A percentile compares a stretch with the other conserved stretches of the same genome.
Evolutionary conservation across 2,888 invertebrate genomes (phyloP).

Genomic region (Hermaeophaga mercurialis): DNA sequence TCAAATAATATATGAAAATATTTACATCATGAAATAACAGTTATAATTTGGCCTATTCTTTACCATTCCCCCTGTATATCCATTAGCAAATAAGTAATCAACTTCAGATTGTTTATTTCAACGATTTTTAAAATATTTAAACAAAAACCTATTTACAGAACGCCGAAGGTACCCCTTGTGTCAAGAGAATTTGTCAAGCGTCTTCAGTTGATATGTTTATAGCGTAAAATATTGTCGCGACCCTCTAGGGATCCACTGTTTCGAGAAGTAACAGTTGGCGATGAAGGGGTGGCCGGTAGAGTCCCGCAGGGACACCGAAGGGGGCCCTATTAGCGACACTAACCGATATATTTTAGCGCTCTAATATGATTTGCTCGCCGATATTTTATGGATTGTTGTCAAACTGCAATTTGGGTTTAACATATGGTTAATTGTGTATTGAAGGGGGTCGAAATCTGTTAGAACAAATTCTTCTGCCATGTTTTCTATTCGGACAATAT

Average conservation of each 20-base stretch:
- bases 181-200: constrained; percentile 14
- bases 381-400: constrained; percentile 31
- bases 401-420: constrained; percentile 33
- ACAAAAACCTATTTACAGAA: too few species aligned
- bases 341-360: constrained; percentile 45
- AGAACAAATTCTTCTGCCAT: too few species aligned
- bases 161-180: too few species aligned
- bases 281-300: constrained; percentile 44
- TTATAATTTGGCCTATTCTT: too few species aligned
- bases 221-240: constrained; percentile 42
- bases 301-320: constrained; percentile 43
- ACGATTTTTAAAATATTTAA: too few species aligned
- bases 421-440: constrained; percentile 36
- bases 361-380: constrained; percentile 37
- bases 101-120: too few species aligned
- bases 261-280: constrained; percentile 49
- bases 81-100: too few species aligned
- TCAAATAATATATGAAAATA: too few species aligned
- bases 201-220: constrained; percentile 40
- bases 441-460: background rate
- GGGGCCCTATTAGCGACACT: constrained; percentile 51
- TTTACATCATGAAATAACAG: too few species aligned
- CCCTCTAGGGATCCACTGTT: constrained; percentile 31
- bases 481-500: too few species aligned
- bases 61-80: too few species aligned